phyloP scores from a whole-genome alignment of 1,140 invertebrate species.

The Neodiprion fabricii region DNA sequence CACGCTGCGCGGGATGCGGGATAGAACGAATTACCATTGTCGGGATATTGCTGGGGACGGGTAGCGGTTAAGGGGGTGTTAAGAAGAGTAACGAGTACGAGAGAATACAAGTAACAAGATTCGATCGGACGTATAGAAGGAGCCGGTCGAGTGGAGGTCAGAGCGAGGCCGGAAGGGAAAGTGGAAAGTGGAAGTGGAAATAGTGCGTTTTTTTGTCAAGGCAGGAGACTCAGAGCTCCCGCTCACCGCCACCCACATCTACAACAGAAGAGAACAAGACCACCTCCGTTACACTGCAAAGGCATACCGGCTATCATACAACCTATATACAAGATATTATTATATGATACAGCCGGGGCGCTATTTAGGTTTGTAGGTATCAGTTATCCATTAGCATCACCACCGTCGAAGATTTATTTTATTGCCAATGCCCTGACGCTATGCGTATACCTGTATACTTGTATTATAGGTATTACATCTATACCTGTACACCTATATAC shows the following conservation, averaged over 20 bases:
- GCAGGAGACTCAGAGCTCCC: conserved; percentile 52
- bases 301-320: conserved; percentile 27
- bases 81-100: background rate
- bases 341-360: background rate
- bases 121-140: background rate
- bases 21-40: too few relatives aligned
- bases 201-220: conserved; percentile 24
- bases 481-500: background rate
- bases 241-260: conserved; percentile 66
- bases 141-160: background rate
- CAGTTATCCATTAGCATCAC: conserved; percentile 55
- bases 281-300: conserved; percentile 62
- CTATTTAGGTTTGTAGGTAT: conserved; percentile 1
- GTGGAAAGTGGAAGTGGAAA: conserved; percentile 4
- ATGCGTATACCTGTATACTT: too few relatives aligned
- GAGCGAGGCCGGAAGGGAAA: background rate
- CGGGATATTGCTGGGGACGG: background rate
- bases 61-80: background rate
- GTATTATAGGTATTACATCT: background rate
- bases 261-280: conserved; percentile 65
- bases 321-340: background rate
- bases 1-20: background rate
- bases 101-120: background rate
- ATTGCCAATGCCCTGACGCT: conserved; percentile 23
- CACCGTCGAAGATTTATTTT: conserved; percentile 56